A percentile compares a stretch with the other conserved stretches of the same genome.
phyloP scores from a whole-genome alignment of 2,797 vertebrate species.

The Melanotaenia parkinsoni region DNA sequence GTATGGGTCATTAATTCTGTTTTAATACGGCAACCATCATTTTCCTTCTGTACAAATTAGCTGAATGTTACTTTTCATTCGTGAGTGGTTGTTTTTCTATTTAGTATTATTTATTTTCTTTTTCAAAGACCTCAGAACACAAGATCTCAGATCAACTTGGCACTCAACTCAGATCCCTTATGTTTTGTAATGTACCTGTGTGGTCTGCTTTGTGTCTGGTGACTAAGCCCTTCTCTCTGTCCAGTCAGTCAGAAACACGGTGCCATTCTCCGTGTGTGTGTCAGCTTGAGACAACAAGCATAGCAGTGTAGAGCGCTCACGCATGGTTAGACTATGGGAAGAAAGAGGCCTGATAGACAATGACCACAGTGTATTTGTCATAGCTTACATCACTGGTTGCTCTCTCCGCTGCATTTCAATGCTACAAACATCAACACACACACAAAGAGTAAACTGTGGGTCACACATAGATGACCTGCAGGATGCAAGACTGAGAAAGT shows the following conservation, averaged over 20 bases:
- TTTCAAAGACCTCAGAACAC: background rate
- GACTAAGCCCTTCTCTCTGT: slow-evolving; percentile 53
- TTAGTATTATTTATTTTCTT: background rate
- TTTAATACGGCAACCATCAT: background rate
- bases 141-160: background rate
- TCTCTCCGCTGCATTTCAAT: slow-evolving; percentile 56
- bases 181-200: slow-evolving; percentile 30
- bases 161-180: background rate
- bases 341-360: slow-evolving; percentile 77
- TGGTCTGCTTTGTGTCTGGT: slow-evolving; percentile 24
- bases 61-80: background rate
- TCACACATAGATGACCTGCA: slow-evolving; percentile 27
- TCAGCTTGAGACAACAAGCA: slow-evolving; percentile 61
- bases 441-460: slow-evolving; percentile 37
- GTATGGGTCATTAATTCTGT: background rate
- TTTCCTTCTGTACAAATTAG: background rate
- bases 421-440: slow-evolving; percentile 37
- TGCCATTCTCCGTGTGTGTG: slow-evolving; percentile 33
- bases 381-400: slow-evolving; percentile 78
- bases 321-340: slow-evolving; percentile 63
- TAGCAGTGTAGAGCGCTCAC: slow-evolving; percentile 64
- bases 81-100: background rate
- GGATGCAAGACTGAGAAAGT: slow-evolving; percentile 41
- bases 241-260: slow-evolving; percentile 57
- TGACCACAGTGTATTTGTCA: slow-evolving; percentile 77